phyloP scores from a whole-genome alignment of 2,888 invertebrate genomes.

The Drosophila nr. medialis region DNA sequence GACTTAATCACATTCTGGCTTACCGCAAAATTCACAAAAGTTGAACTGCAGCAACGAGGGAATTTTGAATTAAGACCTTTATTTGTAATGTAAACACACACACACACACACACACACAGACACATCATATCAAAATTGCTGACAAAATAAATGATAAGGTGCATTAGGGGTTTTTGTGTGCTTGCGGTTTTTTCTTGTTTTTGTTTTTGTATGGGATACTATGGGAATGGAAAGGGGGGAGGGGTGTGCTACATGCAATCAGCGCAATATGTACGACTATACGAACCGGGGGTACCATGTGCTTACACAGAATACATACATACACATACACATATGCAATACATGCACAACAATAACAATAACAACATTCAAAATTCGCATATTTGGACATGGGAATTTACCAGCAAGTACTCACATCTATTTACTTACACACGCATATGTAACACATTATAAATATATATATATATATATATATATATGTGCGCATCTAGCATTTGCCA shows the following conservation, averaged over 20 bases:
- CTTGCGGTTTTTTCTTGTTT: constrained; percentile 1
- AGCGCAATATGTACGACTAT: constrained; percentile 9
- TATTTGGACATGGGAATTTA: neutral
- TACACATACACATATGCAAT: neutral
- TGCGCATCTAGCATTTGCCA: neutral
- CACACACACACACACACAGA: neutral
- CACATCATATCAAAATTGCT: constrained; percentile 36
- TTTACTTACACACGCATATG: neutral
- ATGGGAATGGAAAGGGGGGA: neutral
- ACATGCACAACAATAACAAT: too few species aligned
- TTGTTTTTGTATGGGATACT: neutral
- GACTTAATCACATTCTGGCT: constrained; percentile 19
- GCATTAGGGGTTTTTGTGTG: constrained; percentile 40
- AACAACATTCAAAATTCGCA: neutral
- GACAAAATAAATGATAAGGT: constrained; percentile 40
- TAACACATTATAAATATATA: neutral
- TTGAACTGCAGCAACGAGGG: constrained; percentile 3
- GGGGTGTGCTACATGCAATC: constrained; percentile 24
- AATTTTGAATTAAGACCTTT: constrained; percentile 23
- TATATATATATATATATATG: neutral
- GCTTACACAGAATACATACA: neutral
- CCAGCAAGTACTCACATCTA: neutral
- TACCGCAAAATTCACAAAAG: constrained; percentile 29
- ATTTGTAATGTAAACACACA: constrained; percentile 2
- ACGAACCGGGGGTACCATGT: neutral